Conservation (phyloP, 2,888 invertebrate genomes). For the Cantharis rufa region DNA sequence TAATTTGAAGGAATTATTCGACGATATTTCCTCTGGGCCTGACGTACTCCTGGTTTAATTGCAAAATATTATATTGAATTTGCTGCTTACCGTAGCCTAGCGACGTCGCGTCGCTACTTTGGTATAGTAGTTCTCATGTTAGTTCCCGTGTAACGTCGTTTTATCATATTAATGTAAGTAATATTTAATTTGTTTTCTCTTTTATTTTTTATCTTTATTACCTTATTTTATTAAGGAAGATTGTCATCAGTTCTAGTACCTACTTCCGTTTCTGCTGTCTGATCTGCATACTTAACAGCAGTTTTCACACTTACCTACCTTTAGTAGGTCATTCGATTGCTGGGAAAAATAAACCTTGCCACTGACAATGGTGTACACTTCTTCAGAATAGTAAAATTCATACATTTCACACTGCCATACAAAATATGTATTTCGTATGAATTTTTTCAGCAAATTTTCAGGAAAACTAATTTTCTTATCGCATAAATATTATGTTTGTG, state of each 20-base stretch:
- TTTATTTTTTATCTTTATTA: not conserved
- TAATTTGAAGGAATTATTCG: too few relatives aligned
- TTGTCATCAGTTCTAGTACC: not conserved
- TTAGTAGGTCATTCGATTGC: not conserved
- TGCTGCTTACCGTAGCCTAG: too few relatives aligned
- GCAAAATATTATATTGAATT: not conserved
- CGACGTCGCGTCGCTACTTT: too few relatives aligned
- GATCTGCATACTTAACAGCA: not conserved
- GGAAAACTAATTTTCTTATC: not conserved
- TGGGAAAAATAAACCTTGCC: not conserved
- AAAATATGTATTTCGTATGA: not conserved
- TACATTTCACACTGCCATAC: not conserved
- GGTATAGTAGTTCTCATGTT: too few relatives aligned
- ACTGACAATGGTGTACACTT: not conserved
- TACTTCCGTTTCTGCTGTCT: not conserved
- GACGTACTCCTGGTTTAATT: too few relatives aligned
- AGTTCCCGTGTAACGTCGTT: not conserved
- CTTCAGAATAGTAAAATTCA: not conserved
- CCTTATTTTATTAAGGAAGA: not conserved
- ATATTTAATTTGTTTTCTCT: not conserved
- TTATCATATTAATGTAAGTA: not conserved
- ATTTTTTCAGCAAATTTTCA: not conserved
- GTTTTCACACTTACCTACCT: not conserved
- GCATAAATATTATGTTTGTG: not conserved
- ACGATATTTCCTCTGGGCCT: too few relatives aligned